Percentiles rank a stretch among this genome's conserved stretches.
These are phyloP conservation scores for Chlamydotis undulata DNA, from an alignment of 2,113 vertebrate species.

Conservation along the genomic window DNA sequence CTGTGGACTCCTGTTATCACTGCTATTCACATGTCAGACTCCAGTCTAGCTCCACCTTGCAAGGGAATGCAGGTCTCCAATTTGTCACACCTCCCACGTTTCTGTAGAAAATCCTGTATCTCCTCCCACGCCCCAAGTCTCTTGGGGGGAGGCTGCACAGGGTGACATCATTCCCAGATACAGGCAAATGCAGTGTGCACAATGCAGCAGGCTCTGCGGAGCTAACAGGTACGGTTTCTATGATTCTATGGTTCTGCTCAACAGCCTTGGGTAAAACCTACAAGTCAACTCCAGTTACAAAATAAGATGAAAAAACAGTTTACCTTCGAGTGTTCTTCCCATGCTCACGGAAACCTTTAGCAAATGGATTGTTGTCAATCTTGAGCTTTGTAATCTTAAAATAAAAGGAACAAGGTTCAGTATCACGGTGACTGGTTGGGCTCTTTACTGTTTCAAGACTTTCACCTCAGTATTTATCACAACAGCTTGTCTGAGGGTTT, in stretches of 20 bases:
- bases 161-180: background rate
- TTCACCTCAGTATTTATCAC: background rate
- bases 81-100: constrained; percentile 8
- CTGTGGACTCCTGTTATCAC: background rate
- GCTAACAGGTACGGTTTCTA: background rate
- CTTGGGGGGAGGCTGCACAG: background rate
- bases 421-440: background rate
- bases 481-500: background rate
- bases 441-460: background rate
- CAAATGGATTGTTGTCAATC: constrained; percentile 92
- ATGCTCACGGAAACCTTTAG: constrained; percentile 91
- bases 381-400: constrained; percentile 90
- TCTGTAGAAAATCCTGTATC: background rate
- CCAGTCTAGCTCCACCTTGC: background rate
- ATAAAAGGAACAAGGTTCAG: background rate
- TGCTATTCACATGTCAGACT: background rate
- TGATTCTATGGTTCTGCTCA: background rate
- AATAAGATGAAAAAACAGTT: background rate
- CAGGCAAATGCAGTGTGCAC: background rate
- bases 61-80: background rate
- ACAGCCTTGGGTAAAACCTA: background rate
- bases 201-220: background rate
- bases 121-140: background rate
- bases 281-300: background rate
- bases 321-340: constrained; percentile 85